Base-by-base conservation (phyloP, 92 coral and sea anemone species). In the Porites cylindrica region DNA sequence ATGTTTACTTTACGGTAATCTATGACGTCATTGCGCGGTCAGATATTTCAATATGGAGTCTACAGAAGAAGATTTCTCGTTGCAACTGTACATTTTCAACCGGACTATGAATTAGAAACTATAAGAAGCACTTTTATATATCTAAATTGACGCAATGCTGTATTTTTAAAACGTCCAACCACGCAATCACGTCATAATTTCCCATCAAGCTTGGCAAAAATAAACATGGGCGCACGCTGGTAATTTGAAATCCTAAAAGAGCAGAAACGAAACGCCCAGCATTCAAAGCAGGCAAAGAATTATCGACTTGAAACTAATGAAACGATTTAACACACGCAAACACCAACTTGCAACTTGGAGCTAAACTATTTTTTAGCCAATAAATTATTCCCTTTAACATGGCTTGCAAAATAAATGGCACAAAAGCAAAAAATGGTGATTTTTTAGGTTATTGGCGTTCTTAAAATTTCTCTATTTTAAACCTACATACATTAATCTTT, bases 1-100 rank as follows among this genome's bases (percentile, higher is more conserved):
- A 70, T 70, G 75, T 70, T 70, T 70, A 29, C 51, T 70, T 70
- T 70, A 29, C 2, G 75, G 18, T 70, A 70, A 70, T 29, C 7
- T 32, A 66, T 38, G 75, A 70, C 52, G 75, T 47, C 75, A 70
- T 47, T 70, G 75, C 53, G 20, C 20, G 52, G 75, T 70, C 75
- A 70, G 75, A 70, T 6, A 29, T 29, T 5, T 70, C n/a, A 70
- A 70, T 65, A 65, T n/a, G 70, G 29, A 65, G 70, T 65, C 70
- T 65, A 65, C 70, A 65, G 70, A 65, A 21, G 21, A 65, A 19
- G 24, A 65, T 65, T 65, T 65, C 70, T 65, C 70, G 70, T 19
- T 65, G 70, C 26, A 65, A 70, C 75, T 26, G 51, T 10, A 29
- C 75, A 38, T 70, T 12, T 38, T 70, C 10, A 70, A 12, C 51